Evolutionary conservation across 2,797 vertebrate genomes (phyloP).

Genomic region (Clamator glandarius): DNA sequence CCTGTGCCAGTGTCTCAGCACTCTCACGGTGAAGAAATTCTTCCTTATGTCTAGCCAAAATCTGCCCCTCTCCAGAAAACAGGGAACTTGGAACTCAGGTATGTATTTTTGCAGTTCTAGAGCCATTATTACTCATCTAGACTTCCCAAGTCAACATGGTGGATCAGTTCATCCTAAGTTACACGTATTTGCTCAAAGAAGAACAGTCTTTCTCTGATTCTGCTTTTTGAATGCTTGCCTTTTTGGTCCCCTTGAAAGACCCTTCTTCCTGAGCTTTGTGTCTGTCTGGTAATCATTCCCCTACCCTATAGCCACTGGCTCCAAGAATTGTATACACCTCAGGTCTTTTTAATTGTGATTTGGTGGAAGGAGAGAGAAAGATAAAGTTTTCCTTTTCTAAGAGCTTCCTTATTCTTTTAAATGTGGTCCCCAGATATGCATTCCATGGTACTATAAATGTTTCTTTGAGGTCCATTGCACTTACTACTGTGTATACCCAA

Average conservation of each 20-base stretch:
- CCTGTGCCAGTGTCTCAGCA: no score
- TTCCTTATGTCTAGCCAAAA: no score
- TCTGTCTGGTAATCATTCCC: neutral
- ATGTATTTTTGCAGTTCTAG: neutral
- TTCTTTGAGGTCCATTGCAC: neutral
- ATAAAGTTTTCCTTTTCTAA: neutral
- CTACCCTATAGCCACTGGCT: neutral
- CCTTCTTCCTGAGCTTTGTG: neutral
- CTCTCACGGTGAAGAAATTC: no score
- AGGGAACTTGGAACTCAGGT: neutral
- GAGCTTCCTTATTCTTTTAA: neutral
- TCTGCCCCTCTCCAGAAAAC: no score
- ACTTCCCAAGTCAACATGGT: neutral
- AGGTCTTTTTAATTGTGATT: neutral
- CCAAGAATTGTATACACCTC: neutral
- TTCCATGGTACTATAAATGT: neutral
- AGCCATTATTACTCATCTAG: neutral
- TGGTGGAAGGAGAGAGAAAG: neutral
- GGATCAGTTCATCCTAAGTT: neutral
- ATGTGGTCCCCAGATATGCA: neutral
- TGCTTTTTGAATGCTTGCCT: neutral
- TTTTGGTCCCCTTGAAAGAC: neutral
- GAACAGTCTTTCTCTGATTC: neutral
- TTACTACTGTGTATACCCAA: neutral
- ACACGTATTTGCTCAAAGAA: neutral